Evolutionary conservation across 2,113 vertebrate species (phyloP).

Genomic region (Leucopsar rothschildi): DNA sequence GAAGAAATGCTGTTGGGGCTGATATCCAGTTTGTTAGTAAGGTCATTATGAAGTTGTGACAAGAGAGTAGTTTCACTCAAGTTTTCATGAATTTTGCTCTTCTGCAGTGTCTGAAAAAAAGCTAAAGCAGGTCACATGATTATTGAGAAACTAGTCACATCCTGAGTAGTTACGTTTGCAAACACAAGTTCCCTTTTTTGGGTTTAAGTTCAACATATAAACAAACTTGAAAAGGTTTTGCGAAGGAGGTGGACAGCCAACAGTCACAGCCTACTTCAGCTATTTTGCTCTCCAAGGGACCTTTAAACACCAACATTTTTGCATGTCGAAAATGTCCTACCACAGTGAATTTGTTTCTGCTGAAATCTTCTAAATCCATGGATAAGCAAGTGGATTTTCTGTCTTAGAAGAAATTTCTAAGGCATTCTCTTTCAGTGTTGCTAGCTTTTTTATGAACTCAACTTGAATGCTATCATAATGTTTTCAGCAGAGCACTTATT

Average conservation of each 20-base stretch:
- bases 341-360: not conserved
- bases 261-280: not conserved
- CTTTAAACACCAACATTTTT: not conserved
- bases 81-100: not conserved
- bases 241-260: not conserved
- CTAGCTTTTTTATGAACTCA: not conserved
- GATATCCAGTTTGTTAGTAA: not conserved
- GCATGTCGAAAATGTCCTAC: not conserved
- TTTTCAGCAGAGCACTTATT: not conserved
- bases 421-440: not conserved
- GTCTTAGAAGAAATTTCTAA: not conserved
- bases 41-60: slow-evolving; percentile 3
- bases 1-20: not conserved
- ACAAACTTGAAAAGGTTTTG: not conserved
- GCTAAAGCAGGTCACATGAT: not conserved
- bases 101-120: not conserved
- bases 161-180: not conserved
- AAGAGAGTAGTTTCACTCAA: not conserved
- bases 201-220: not conserved
- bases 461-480: not conserved
- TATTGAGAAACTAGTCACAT: not conserved
- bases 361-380: not conserved
- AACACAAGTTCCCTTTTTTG: slow-evolving; percentile 8
- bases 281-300: not conserved
- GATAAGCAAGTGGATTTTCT: not conserved